Evolutionary conservation across 2,797 vertebrate species (phyloP), one percentile per base, ranked within the genome.

Genomic region (Lithobates pipiens): DNA sequence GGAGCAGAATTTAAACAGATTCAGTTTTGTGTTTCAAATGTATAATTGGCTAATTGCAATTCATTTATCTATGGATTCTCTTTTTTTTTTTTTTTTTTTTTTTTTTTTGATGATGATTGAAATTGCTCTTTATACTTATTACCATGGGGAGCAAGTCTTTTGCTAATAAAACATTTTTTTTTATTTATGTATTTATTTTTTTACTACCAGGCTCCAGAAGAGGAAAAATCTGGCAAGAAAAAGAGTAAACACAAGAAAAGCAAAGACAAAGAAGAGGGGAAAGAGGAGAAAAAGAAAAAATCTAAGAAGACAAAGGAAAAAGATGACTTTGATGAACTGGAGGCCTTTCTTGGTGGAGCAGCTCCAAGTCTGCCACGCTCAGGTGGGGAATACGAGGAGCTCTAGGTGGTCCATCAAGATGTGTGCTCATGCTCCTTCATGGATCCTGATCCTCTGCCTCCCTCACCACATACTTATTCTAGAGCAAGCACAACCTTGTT

Each of bases 321-420:
- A 88, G 90, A 90, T 0, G 95, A 93, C 0, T 91, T 96, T 21
- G 97, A 96, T 2, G 97, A 98, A 92, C 92, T 99, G 90, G 98
- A 99, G 91, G 97, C 97, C 89, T 99, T 99, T 88, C 92, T 99
- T 88, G 97, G 96, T 0, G 96, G 96, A 9, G 81, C 69, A 23
- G 95, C 94, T 65, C 91, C 90, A 8, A 50, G 93, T 84, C 93
- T 93, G 83, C 92, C 93, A 3, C 93, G 81, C 36, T 96, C 96
- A 0, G 97, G 96, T 0, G 97, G 96, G 0, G 98, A 98, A 90
- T 99, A 99, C 0, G 98, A 99, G 92, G 98, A 97, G 89, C 96
- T 99, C 82, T 99, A 97, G 95, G 61, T 18, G 46, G 76, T 42
- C 25, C 29, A 5, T 63, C 23, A n/a, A 18, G 11, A 4, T 11